Evolutionary conservation across 2,113 vertebrate species (phyloP).

Genomic region (Lota lota): DNA sequence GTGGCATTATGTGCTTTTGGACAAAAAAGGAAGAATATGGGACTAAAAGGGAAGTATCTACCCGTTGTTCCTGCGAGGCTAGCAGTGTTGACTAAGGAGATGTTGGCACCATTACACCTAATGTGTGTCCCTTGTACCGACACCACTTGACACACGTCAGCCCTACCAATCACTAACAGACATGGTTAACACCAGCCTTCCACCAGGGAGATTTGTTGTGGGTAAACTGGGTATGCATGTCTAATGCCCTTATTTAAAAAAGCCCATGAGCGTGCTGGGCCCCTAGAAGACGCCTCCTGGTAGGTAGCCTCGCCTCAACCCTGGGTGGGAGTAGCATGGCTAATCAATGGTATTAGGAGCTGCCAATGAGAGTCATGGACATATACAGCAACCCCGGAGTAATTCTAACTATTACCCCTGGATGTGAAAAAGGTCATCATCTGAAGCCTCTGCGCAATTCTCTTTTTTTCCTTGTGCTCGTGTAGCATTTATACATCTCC

Average conservation of each 20-base stretch:
- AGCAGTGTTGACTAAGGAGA: no score
- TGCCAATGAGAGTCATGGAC: neutral
- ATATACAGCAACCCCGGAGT: no score
- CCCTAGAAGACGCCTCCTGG: conserved; percentile 18
- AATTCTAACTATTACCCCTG: conserved; percentile 14
- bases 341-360: neutral
- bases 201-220: neutral
- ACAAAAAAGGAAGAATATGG: no score
- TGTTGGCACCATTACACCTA: no score
- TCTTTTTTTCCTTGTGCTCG: neutral
- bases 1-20: no score
- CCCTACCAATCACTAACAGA: conserved; percentile 15
- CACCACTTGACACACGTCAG: neutral
- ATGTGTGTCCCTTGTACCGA: no score
- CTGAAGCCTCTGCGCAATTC: conserved; percentile 19
- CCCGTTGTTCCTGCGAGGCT: no score
- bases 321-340: conserved; percentile 13
- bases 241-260: conserved; percentile 10
- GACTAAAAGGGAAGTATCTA: no score
- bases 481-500: conserved; percentile 18
- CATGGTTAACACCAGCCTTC: conserved; percentile 8
- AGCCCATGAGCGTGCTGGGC: neutral
- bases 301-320: conserved; percentile 8
- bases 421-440: conserved; percentile 41
- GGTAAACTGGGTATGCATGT: conserved; percentile 9